Base-by-base conservation (phyloP, 2,888 invertebrate species). In the Drosophila helvetica region DNA sequence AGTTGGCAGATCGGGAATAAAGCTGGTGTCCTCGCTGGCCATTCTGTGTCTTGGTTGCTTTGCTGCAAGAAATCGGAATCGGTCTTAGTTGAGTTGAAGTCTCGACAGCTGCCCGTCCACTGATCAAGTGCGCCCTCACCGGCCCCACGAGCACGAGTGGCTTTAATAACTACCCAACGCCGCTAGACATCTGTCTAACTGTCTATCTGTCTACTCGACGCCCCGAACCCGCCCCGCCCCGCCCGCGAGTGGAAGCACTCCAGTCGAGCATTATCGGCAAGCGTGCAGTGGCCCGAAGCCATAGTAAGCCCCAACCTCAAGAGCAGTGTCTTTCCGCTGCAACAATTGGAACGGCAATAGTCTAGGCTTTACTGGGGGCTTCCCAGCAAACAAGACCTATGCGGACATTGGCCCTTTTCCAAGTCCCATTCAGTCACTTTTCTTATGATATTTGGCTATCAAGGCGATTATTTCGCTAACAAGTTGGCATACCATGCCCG, bases 1-100 rank as follows among this genome's bases (percentile, higher is more conserved):
- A 17, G 64, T 46, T 18, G 95, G 95, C 68, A 95, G 92, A 91
- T 96, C 95, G 53, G 94, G 94, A 80, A 96, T 93, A 79, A 95
- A 94, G 90, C 94, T 93, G 77, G 94, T 93, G 81, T 94, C 94
- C 62, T 81, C 75, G 60, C 74, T 75, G 42, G 58, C 61, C 89
- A 86, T 86, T 53, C 27, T 67, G 54, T 33, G 52, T 17, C 48
- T 46, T 50, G 61, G 59, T 27, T 43, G 25, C 61, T 65, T 33
- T 7, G 46, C 19, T 7, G 43, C n/a, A 15, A 46, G 15, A 25
- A 47, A 6, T 9, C 27, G 4, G 62, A 19, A 19, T 6, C 18
- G 15, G 22, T 67, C 10, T 56, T 18, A 65, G 7, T 10, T 58
- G 3, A 33, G 53, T 67, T 9, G 18, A 43, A 22, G 42, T 67